Evolutionary conservation across 2,797 vertebrate species (phyloP).

Genomic region (Falco berigora): DNA sequence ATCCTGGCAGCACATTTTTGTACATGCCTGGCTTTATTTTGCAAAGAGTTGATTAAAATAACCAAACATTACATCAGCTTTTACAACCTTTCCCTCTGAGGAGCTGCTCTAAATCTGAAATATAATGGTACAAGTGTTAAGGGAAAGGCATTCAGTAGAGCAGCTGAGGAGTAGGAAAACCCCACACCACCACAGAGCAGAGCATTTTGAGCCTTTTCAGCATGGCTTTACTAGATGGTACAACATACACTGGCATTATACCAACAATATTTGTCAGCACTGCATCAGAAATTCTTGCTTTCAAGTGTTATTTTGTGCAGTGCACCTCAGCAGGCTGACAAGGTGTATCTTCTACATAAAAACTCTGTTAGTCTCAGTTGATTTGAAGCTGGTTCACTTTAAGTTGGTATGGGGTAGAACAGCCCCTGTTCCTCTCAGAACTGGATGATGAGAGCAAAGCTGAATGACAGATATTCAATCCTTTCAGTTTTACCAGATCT

Average conservation of each 20-base stretch:
- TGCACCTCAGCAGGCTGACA: background rate
- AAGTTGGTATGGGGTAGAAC: background rate
- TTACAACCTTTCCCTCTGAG: background rate
- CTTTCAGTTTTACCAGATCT: background rate
- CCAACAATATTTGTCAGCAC: background rate
- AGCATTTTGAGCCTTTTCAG: background rate
- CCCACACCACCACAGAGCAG: background rate
- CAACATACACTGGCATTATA: background rate
- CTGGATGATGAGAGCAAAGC: background rate
- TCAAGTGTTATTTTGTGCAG: background rate
- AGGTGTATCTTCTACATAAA: background rate
- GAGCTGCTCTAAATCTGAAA: background rate
- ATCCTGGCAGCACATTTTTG: background rate
- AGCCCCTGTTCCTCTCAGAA: background rate
- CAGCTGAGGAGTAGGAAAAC: background rate
- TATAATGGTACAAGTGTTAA: background rate
- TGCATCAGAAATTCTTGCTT: background rate
- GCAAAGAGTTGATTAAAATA: background rate
- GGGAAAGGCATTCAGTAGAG: background rate
- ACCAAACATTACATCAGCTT: background rate
- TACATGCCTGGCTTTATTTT: background rate
- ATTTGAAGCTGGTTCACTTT: background rate
- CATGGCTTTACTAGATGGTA: background rate
- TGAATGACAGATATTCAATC: background rate
- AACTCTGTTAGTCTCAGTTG: background rate